Evolutionary conservation across 2,888 invertebrate species (phyloP), one percentile per base, ranked within the genome.

Genomic region (Nomada fucata): DNA sequence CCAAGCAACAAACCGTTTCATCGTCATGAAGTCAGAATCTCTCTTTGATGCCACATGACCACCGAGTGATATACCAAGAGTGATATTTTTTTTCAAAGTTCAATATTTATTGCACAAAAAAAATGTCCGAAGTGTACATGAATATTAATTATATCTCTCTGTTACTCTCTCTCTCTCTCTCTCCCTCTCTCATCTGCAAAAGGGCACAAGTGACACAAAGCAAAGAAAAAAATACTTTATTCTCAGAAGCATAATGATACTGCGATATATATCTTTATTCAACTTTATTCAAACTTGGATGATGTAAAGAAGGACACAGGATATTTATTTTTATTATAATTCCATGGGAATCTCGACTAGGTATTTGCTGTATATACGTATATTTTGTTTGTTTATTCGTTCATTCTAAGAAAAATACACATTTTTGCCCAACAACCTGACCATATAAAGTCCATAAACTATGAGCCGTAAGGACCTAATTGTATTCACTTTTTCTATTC

Each of bases 31-130:
- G 64, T 75, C 70, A 42, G 83, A 76, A 81, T 83, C 82, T 82
- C 83, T 86, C 85, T 89, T 88, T 89, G 89, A 90, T 92, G 92
- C 92, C 92, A 92, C 91, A 92, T 92, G 92, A 92, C 89, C 88
- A 90, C 89, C 91, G 90, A 90, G 89, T 82, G 91, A 91, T 91
- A 91, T 89, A 86, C 88, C 89, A 90, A 89, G 83, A 88, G 85
- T 86, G 78, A 86, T 86, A 84, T 86, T 87, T 81, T 87, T 80
- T 87, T 82, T 77, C 83, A 86, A 89, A 90, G 85, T 91, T 90
- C 87, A 87, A 89, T 86, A 81, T 92, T 92, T 92, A 92, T 93
- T 92, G 86, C 88, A 90, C 87, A 89, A 90, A 91, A 90, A 87
- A 89, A 90, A 90, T 83, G 88, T 89, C 87, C 79, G 85, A 90